These are phyloP conservation scores for Pluvianellus socialis DNA, from an alignment of 2,113 vertebrate genomes.

Conservation along the genomic window DNA sequence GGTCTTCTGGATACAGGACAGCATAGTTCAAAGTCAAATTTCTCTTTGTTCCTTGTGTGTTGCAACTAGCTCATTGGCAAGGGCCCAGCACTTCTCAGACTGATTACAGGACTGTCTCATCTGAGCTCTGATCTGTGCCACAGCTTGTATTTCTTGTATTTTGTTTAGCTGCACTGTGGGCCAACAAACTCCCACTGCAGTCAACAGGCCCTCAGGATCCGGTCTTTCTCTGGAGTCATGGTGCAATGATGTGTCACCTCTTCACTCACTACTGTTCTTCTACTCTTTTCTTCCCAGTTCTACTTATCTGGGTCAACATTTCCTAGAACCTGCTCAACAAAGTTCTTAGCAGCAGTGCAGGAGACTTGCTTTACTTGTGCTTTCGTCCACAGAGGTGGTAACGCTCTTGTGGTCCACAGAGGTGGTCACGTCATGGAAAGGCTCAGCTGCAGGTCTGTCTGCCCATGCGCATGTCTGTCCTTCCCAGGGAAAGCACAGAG, in stretches of 20 bases:
- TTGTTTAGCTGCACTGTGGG: background rate
- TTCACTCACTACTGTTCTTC: background rate
- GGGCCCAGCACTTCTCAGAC: conserved; percentile 22
- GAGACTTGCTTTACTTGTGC: background rate
- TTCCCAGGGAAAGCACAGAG: background rate
- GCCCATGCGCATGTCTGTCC: background rate
- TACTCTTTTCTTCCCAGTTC: background rate
- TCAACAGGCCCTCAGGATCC: background rate
- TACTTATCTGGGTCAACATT: background rate
- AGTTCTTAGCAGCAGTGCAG: background rate
- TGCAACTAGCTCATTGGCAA: background rate
- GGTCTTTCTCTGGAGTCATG: background rate
- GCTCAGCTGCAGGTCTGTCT: background rate
- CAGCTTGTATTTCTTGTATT: conserved; percentile 23
- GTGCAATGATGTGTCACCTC: background rate
- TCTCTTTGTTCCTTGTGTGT: conserved; percentile 2
- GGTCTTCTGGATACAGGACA: background rate
- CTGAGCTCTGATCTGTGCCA: background rate
- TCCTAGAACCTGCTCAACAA: background rate
- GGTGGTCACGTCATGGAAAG: accelerated
- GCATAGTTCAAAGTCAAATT: background rate
- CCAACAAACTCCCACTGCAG: conserved; percentile 36
- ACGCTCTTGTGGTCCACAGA: background rate
- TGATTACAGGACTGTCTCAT: background rate
- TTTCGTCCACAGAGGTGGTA: background rate